phyloP scores from a whole-genome alignment of 1,140 invertebrate genomes.

The Aradophagus sp. region DNA sequence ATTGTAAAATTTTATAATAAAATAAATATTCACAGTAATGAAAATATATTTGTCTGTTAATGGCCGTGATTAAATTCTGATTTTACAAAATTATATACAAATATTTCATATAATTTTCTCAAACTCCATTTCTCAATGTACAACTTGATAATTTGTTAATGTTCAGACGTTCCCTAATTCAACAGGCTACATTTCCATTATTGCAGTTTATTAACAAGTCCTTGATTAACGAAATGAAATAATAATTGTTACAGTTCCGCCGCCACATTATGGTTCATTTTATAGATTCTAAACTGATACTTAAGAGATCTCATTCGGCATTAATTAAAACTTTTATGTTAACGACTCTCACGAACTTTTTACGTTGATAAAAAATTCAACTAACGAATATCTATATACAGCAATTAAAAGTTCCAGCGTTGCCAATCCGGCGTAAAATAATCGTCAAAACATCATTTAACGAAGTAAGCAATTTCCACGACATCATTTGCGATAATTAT shows the following conservation, averaged over 20 bases:
- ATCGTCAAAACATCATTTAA: not conserved
- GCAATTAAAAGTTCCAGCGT: slow-evolving; percentile 16
- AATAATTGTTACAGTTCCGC: no score
- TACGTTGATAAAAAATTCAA: slow-evolving; percentile 5
- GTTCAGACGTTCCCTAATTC: no score
- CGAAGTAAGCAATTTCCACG: not conserved
- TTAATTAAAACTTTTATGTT: slow-evolving; percentile 41
- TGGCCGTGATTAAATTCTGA: no score
- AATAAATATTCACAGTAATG: no score
- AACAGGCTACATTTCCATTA: no score
- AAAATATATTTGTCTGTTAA: no score
- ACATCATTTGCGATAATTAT: not conserved
- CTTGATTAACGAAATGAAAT: slow-evolving; percentile 8
- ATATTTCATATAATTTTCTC: no score
- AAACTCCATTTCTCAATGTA: no score
- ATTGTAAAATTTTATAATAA: no score
- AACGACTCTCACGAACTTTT: slow-evolving; percentile 3
- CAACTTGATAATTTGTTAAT: no score
- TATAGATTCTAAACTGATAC: slow-evolving; percentile 7
- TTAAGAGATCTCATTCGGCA: slow-evolving; percentile 11
- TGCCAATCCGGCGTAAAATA: not conserved
- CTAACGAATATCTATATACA: slow-evolving; percentile 21
- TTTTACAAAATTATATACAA: no score
- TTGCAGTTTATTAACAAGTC: no score
- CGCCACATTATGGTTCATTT: not conserved